These are phyloP conservation scores for Rhabdophis nuchalis DNA, from an alignment of 2,797 vertebrate species.

Conservation along the genomic window DNA sequence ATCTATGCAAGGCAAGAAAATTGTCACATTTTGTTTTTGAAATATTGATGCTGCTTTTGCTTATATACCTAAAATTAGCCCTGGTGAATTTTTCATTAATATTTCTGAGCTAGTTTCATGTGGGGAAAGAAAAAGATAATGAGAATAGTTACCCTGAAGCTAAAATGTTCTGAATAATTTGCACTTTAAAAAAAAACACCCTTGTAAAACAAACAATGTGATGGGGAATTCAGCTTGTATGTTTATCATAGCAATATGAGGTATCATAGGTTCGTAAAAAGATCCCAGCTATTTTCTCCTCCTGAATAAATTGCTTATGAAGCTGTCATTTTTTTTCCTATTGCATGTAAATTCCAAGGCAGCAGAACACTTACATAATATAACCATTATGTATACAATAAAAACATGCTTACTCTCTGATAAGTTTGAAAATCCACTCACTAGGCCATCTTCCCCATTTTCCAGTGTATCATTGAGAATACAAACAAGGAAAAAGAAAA, in stretches of 20 bases:
- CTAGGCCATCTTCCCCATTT: not conserved
- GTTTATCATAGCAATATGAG: constrained; percentile 22
- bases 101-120: constrained; percentile 71
- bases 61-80: constrained; percentile 75
- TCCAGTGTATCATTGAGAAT: not conserved
- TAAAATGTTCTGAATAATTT: constrained; percentile 54
- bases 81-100: constrained; percentile 82
- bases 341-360: constrained; percentile 5
- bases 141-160: constrained; percentile 47
- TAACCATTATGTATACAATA: constrained; percentile 1
- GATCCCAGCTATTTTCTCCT: not conserved
- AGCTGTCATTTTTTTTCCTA: constrained; percentile 1
- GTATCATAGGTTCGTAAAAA: constrained; percentile 13
- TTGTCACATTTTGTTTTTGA: constrained; percentile 52
- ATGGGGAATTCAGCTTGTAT: constrained; percentile 10
- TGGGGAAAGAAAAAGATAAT: constrained; percentile 59
- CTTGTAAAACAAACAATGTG: not conserved
- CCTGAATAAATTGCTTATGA: not conserved
- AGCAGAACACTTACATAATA: constrained; percentile 4
- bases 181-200: not conserved
- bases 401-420: not conserved
- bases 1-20: constrained; percentile 49
- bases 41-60: constrained; percentile 83
- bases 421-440: not conserved
- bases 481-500: no score